Percentiles rank a stretch among this genome's conserved stretches.
These are phyloP conservation scores for Phylloscopus trochilus DNA, from an alignment of 2,113 vertebrate species.

Conservation along the genomic window DNA sequence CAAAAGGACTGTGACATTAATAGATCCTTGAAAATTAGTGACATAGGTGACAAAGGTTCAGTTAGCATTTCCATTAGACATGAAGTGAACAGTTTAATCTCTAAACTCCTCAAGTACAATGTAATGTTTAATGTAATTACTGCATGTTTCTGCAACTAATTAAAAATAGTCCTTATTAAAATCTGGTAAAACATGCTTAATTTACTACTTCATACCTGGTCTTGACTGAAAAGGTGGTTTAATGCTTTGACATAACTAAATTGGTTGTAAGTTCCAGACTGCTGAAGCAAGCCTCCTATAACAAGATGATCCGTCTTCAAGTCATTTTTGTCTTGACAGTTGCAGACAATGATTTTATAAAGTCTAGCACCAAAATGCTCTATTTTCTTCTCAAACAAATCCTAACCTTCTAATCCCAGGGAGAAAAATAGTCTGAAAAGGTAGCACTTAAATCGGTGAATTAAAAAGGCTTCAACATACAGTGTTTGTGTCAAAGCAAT, in stretches of 20 bases:
- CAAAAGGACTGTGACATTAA: neutral
- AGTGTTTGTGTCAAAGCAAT: neutral
- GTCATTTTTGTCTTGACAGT: constrained; percentile 68
- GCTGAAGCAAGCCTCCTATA: constrained; percentile 65
- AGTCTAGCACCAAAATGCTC: constrained; percentile 19
- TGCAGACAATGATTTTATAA: constrained; percentile 51
- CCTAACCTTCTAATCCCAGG: constrained; percentile 21
- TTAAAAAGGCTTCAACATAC: neutral
- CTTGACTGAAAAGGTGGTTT: neutral
- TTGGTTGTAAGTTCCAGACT: constrained; percentile 57
- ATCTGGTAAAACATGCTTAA: neutral
- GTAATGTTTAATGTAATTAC: neutral
- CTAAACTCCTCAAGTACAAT: neutral
- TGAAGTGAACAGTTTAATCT: neutral
- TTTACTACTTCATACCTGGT: neutral
- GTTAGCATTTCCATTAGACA: neutral
- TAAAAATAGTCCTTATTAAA: neutral
- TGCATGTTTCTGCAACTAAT: neutral
- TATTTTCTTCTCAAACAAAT: constrained; percentile 56
- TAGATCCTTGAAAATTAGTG: neutral
- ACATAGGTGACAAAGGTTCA: neutral
- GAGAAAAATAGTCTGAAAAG: neutral
- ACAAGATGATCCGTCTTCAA: constrained; percentile 66
- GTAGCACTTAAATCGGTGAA: neutral
- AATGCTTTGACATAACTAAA: constrained; percentile 49